Conservation (phyloP, 2,113 vertebrate species). For the Trematocara nigrifrons region DNA sequence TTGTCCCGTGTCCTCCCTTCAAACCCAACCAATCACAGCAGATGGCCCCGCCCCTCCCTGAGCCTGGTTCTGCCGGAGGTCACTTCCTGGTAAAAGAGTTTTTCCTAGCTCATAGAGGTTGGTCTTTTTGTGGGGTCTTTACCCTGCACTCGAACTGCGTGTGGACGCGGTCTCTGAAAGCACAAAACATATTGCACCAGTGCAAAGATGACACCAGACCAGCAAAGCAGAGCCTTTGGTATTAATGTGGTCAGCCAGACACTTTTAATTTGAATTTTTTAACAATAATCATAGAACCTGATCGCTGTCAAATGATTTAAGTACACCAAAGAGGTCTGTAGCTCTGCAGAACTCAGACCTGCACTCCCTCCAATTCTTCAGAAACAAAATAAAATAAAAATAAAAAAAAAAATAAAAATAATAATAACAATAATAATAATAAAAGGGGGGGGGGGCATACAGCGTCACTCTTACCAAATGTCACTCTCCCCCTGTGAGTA, state of each 20-base stretch:
- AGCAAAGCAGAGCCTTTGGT: constrained; percentile 26
- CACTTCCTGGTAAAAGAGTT: background rate
- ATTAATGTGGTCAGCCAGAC: constrained; percentile 64
- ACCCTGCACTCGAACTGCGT: background rate
- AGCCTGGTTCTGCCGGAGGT: background rate
- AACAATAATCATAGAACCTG: constrained; percentile 59
- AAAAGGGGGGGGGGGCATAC: background rate
- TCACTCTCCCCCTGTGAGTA: constrained; percentile 26
- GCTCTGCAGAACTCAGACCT: constrained; percentile 27
- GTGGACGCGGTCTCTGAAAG: background rate
- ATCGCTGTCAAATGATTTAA: constrained; percentile 51
- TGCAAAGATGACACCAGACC: constrained; percentile 16
- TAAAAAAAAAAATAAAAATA: background rate
- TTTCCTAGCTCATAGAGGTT: background rate
- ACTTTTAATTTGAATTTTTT: constrained; percentile 55
- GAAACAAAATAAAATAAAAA: constrained; percentile 40
- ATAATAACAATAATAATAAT: background rate
- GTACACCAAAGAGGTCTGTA: constrained; percentile 39
- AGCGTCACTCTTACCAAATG: constrained; percentile 34
- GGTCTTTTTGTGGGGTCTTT: background rate
- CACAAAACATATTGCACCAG: background rate
- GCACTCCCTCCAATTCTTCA: constrained; percentile 34
- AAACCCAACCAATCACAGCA: background rate
- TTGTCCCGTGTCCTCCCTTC: background rate
- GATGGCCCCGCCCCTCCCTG: background rate